These are phyloP conservation scores for Diphyllodes magnificus DNA, from an alignment of 2,113 vertebrate species.

Conservation along the genomic window DNA sequence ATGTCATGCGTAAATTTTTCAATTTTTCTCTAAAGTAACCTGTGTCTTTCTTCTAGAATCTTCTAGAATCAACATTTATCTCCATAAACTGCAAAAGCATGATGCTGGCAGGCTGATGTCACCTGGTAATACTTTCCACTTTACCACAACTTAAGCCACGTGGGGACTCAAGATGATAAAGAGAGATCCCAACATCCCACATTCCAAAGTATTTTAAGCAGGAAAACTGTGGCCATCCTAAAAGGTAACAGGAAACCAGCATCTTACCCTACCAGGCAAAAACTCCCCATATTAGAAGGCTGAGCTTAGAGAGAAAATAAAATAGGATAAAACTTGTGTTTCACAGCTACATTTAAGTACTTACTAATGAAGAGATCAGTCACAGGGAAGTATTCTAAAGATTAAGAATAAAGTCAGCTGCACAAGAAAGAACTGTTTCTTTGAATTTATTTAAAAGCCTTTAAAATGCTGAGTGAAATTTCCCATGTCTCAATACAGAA, in stretches of 20 bases:
- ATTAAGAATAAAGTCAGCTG: background rate
- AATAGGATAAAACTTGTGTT: background rate
- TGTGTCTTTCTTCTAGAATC: background rate
- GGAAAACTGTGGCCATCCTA: background rate
- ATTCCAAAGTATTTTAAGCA: background rate
- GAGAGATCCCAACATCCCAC: background rate
- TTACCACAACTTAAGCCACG: background rate
- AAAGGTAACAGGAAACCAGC: background rate
- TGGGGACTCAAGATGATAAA: background rate
- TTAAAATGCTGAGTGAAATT: background rate
- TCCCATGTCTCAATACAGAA: background rate
- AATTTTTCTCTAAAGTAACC: background rate
- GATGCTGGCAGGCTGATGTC: background rate
- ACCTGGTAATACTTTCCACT: background rate
- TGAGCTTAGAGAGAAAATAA: background rate
- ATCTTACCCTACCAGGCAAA: background rate
- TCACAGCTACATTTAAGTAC: background rate
- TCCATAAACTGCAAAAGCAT: background rate
- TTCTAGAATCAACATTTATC: background rate
- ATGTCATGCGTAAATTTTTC: background rate
- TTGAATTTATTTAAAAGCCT: conserved; percentile 5
- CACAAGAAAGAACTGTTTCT: background rate
- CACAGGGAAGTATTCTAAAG: background rate
- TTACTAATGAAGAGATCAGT: background rate
- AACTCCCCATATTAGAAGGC: background rate